Evolutionary conservation across 2,113 vertebrate genomes (phyloP), one percentile per base, ranked within the genome.

Genomic region (Paraplagusia blochii): DNA sequence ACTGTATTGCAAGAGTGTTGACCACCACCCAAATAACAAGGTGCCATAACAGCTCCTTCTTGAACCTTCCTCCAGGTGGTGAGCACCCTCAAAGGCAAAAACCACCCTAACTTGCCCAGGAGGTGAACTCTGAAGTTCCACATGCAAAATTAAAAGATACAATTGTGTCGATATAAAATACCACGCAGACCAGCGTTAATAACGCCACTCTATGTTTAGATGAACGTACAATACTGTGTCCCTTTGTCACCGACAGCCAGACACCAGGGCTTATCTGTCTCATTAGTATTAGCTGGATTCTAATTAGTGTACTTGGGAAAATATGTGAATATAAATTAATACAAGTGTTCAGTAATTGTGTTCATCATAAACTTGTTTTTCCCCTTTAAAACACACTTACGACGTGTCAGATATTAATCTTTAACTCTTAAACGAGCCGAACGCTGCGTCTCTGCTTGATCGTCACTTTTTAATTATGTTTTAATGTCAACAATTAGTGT

Each of bases 401-500:
- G n/a, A n/a, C 22, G 22, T 29, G 2, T 29, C 22, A 29, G 22
- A 29, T 29, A 29, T 68, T 63, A 70, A 73, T 80, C 50, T 83
- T 81, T 59, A 53, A 81, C 63, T 79, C 85, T 83, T 49, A 79
- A 86, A 81, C 81, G 58, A 82, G 80, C 51, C 61, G 69, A 71
- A 57, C 69, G 66, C 58, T 53, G 69, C 62, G 6, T 72, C 71
- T 82, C 52, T 89, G 86, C 81, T 85, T 82, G 72, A 83, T 90
- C 85, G 84, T 83, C 85, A 90, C 61, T 85, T 90, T 88, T 89
- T 90, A 90, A 90, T 90, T 89, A 81, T 85, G 77, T 88, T 90
- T 91, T 90, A 90, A 91, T 90, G 87, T 86, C 83, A 88, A 89
- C 81, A 91, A 90, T 91, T 90, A 91, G 89, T 68, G 66, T 53